phyloP scores from a whole-genome alignment of 2,888 invertebrate genomes.

The Torymus texanus region DNA sequence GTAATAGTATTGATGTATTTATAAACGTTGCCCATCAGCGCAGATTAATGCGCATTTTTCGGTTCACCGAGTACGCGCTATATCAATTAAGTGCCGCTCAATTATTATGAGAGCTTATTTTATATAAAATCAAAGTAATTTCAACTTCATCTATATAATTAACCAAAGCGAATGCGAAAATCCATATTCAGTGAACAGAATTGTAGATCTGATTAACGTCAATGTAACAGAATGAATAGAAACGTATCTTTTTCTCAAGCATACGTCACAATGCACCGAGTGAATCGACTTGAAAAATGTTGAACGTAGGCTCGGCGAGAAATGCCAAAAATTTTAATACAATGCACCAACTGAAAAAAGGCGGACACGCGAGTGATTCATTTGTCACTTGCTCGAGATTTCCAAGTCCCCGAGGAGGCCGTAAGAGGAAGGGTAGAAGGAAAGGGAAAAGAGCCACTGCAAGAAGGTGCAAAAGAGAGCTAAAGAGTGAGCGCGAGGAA shows the following conservation, averaged over 20 bases:
- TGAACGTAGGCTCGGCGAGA: no score
- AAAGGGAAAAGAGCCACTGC: neutral
- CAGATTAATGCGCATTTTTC: neutral
- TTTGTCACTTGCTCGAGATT: conserved; percentile 53
- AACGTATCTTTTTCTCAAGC: no score
- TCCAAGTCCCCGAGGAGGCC: conserved; percentile 43
- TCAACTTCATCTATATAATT: no score
- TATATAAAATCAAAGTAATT: no score
- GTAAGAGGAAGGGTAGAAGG: conserved; percentile 36
- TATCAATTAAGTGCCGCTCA: neutral
- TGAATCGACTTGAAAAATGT: no score
- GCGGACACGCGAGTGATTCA: conserved; percentile 40
- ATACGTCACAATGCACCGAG: no score
- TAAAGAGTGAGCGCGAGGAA: conserved; percentile 14
- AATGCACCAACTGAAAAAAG: no score
- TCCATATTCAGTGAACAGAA: no score
- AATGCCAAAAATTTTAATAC: no score
- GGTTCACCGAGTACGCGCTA: conserved; percentile 7
- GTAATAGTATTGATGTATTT: neutral
- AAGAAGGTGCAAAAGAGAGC: conserved; percentile 18
- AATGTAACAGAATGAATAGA: no score
- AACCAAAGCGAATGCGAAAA: no score
- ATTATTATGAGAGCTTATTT: neutral
- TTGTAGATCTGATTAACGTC: no score
- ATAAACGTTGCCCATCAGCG: neutral